Evolutionary conservation across 2,113 vertebrate genomes (phyloP).

Genomic region (Guaruba guarouba): DNA sequence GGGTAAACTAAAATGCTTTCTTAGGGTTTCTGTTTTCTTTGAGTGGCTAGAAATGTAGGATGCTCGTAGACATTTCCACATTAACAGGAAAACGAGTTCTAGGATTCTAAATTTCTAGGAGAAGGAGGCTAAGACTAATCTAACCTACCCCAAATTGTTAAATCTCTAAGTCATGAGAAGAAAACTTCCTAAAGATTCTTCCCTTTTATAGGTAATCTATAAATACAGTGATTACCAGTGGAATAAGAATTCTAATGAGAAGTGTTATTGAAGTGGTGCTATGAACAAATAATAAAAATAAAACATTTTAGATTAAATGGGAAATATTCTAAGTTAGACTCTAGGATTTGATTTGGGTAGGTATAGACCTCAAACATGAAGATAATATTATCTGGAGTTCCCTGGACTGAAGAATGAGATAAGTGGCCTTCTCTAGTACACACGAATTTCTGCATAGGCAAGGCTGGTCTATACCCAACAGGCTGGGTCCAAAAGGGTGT

Average conservation of each 20-base stretch:
- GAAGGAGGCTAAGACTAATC: not conserved
- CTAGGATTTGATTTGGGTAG: not conserved
- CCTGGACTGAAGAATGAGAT: not conserved
- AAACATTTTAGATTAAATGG: not conserved
- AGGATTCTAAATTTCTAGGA: not conserved
- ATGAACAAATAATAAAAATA: not conserved
- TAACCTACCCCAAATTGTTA: not conserved
- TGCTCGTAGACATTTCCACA: not conserved
- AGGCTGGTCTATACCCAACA: not conserved
- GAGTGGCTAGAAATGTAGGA: not conserved
- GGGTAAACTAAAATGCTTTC: not conserved
- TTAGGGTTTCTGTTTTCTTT: not conserved
- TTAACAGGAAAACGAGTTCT: not conserved
- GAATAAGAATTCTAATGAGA: not conserved
- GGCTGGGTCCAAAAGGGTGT: too few species aligned
- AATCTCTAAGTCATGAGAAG: not conserved
- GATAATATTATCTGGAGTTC: not conserved
- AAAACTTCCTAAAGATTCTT: not conserved
- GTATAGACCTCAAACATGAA: not conserved
- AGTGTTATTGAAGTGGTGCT: not conserved
- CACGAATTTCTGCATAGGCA: not conserved
- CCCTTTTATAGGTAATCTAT: not conserved
- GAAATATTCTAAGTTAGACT: not conserved
- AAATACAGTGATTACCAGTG: not conserved
- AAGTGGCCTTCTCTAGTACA: not conserved